These are phyloP conservation scores for Popillia japonica DNA, from an alignment of 1,140 invertebrate genomes.

Conservation along the genomic window DNA sequence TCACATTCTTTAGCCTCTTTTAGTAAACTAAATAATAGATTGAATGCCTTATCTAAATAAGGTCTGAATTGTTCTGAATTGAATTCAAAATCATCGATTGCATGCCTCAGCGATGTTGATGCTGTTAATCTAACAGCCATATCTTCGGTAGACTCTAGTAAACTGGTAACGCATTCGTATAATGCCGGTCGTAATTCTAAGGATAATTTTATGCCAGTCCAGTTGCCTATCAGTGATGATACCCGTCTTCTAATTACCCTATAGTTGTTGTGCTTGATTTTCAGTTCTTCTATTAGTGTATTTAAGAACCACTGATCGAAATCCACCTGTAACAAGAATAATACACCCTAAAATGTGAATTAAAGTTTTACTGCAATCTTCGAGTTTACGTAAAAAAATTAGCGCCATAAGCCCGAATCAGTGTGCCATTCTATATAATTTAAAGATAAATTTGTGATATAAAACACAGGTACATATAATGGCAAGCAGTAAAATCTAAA, in stretches of 20 bases:
- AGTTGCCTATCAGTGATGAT: constrained; percentile 84
- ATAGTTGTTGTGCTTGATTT: constrained; percentile 84
- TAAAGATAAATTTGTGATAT: too few species aligned
- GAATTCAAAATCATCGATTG: constrained; percentile 94
- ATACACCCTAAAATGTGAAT: too few species aligned
- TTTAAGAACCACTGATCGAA: constrained; percentile 94
- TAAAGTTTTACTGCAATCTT: too few species aligned
- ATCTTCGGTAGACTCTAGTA: constrained; percentile 77
- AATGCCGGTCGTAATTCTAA: constrained; percentile 78
- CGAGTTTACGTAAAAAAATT: too few species aligned
- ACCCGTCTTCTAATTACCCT: constrained; percentile 87
- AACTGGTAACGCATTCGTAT: constrained; percentile 80
- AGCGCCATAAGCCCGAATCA: too few species aligned
- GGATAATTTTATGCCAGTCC: constrained; percentile 88
- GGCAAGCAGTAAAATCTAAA: too few species aligned
- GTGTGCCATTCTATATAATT: too few species aligned
- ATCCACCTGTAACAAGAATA: constrained; percentile 69
- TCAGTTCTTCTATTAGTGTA: constrained; percentile 82
- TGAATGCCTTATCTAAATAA: constrained; percentile 80
- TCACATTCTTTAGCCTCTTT: constrained; percentile 92
- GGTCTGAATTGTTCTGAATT: constrained; percentile 83
- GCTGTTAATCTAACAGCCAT: constrained; percentile 86
- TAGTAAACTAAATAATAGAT: constrained; percentile 82
- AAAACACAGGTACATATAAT: too few species aligned
- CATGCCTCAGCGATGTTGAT: constrained; percentile 74